Conservation (phyloP, 2,113 vertebrate species). For the Oncorhynchus keta region DNA sequence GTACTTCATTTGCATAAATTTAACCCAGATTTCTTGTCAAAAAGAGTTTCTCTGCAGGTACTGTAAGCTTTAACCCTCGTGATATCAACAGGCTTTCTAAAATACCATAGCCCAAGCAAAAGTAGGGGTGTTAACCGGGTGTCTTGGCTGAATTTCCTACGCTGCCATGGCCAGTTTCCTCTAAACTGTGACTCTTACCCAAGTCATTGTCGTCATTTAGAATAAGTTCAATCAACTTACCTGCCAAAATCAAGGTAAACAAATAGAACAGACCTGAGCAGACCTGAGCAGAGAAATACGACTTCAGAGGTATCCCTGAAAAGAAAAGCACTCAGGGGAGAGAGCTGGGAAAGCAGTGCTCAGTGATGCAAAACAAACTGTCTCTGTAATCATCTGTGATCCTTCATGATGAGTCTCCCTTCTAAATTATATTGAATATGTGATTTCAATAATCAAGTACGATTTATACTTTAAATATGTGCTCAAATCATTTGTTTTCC, state of each 20-base stretch:
- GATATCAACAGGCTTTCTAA: too few species aligned
- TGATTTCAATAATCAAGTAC: neutral
- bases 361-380: neutral
- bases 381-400: neutral
- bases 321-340: neutral
- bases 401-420: neutral
- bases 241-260: too few species aligned
- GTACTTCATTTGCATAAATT: too few species aligned
- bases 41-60: too few species aligned
- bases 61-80: too few species aligned
- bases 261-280: too few species aligned
- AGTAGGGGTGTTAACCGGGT: neutral
- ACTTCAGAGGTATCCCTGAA: neutral
- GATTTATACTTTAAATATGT: conserved; percentile 13
- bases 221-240: too few species aligned
- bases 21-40: too few species aligned
- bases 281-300: neutral
- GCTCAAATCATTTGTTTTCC: conserved; percentile 5
- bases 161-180: conserved; percentile 16
- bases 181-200: conserved; percentile 14
- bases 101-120: too few species aligned
- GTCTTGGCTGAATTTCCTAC: conserved; percentile 3
- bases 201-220: neutral
- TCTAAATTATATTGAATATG: neutral
- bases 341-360: neutral